Conservation (phyloP, 2,888 invertebrate genomes). For the Baccha elongata region DNA sequence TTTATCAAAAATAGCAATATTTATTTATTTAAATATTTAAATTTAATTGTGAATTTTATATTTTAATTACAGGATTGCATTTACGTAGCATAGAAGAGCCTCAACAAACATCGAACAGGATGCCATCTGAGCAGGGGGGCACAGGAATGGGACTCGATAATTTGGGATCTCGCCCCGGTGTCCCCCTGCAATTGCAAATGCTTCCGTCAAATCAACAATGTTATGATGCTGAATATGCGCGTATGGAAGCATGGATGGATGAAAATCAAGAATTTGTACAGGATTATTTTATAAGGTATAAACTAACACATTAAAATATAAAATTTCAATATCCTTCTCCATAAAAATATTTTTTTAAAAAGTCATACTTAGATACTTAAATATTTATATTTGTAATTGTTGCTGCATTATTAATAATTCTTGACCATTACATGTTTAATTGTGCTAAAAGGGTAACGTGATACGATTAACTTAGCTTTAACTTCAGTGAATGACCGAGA, state of each 20-base stretch:
- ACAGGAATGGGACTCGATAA: slow-evolving; percentile 86
- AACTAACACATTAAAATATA: too few species aligned
- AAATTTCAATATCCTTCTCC: too few species aligned
- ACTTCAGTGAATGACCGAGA: slow-evolving; percentile 24
- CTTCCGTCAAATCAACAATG: slow-evolving; percentile 81
- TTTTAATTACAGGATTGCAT: slow-evolving; percentile 87
- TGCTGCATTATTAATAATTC: not conserved
- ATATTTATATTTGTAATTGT: too few species aligned
- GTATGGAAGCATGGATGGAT: slow-evolving; percentile 97
- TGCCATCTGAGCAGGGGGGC: slow-evolving; percentile 86
- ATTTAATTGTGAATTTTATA: slow-evolving; percentile 17
- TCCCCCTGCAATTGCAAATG: slow-evolving; percentile 81
- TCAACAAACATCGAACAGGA: slow-evolving; percentile 83
- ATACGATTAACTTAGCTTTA: slow-evolving; percentile 2
- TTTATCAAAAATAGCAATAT: too few species aligned
- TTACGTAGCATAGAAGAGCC: slow-evolving; percentile 93
- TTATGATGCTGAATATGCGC: slow-evolving; percentile 93
- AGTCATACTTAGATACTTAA: too few species aligned
- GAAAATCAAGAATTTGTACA: slow-evolving; percentile 98
- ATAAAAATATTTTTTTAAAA: too few species aligned
- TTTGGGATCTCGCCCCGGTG: slow-evolving; percentile 82
- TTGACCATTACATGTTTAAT: not conserved
- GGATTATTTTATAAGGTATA: slow-evolving; percentile 96
- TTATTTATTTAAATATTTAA: slow-evolving; percentile 1
- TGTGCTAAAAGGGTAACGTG: slow-evolving; percentile 24